Percentiles rank a stretch among this genome's conserved stretches.
Evolutionary conservation across 2,797 vertebrate genomes (phyloP).

Genomic region (Spinibarbus caldwelli): DNA sequence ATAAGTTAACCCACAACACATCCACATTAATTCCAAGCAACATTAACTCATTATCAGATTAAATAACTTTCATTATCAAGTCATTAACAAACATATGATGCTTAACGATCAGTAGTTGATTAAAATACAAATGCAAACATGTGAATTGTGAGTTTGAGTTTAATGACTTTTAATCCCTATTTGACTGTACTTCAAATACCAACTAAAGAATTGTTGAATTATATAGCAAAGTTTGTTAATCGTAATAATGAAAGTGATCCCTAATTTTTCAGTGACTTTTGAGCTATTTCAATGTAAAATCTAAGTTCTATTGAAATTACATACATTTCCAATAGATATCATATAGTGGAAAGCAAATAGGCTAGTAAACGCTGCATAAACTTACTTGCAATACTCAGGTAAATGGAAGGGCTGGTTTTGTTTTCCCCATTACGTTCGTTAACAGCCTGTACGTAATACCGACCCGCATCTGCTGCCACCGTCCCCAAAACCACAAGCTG

Average conservation of each 20-base stretch:
- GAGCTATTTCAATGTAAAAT: neutral
- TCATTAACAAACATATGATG: neutral
- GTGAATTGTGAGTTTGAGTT: neutral
- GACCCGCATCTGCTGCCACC: constrained; percentile 84
- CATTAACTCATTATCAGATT: neutral
- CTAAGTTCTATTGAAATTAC: neutral
- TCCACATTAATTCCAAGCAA: neutral
- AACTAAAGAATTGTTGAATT: neutral
- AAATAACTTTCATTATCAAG: neutral
- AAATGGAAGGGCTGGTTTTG: constrained; percentile 83
- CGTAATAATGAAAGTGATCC: neutral
- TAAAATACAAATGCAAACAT: neutral
- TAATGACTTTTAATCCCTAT: no score
- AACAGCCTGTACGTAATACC: constrained; percentile 90
- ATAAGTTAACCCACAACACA: neutral
- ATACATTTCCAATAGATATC: neutral
- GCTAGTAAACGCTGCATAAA: neutral
- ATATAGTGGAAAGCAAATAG: neutral
- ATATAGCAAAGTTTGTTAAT: neutral
- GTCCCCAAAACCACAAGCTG: constrained; percentile 93
- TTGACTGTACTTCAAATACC: neutral
- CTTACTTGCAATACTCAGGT: constrained; percentile 87
- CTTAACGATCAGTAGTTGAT: neutral
- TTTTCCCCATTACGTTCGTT: constrained; percentile 94
- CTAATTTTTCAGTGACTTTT: neutral